These are phyloP conservation scores for Eulithis testata DNA, from an alignment of 2,888 invertebrate species.

Conservation along the genomic window DNA sequence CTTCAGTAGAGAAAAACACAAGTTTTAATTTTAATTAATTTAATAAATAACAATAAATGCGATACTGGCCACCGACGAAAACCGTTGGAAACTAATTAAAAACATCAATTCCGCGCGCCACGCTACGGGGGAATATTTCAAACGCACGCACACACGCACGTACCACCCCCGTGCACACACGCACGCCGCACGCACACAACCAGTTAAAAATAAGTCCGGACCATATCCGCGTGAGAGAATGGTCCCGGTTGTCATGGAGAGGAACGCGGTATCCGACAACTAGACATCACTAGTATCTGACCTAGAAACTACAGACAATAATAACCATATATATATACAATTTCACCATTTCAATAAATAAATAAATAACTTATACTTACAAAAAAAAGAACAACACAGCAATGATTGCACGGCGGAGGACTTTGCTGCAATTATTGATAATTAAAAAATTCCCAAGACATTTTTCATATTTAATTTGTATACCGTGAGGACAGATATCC, in stretches of 20 bases:
- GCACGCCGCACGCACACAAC: slow-evolving; percentile 67
- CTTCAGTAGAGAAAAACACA: slow-evolving; percentile 21
- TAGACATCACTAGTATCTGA: slow-evolving; percentile 25
- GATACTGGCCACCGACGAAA: slow-evolving; percentile 75
- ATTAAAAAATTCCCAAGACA: slow-evolving; percentile 30
- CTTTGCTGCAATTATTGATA: slow-evolving; percentile 25
- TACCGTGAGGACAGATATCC: slow-evolving; percentile 52
- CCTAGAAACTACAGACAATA: slow-evolving; percentile 18
- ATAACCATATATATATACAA: too few species aligned
- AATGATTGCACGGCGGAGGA: slow-evolving; percentile 22
- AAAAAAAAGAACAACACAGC: slow-evolving; percentile 9
- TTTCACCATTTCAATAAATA: too few species aligned
- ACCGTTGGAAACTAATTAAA: slow-evolving; percentile 83
- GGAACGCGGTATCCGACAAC: slow-evolving; percentile 55
- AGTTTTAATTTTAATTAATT: slow-evolving; percentile 51
- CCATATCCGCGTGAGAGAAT: slow-evolving; percentile 79
- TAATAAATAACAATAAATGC: slow-evolving; percentile 68
- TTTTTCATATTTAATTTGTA: slow-evolving; percentile 37
- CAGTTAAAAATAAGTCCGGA: slow-evolving; percentile 79
- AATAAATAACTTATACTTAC: not conserved
- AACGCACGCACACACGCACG: slow-evolving; percentile 72
- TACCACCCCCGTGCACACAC: slow-evolving; percentile 58
- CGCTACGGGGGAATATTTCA: slow-evolving; percentile 79
- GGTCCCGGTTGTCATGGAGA: slow-evolving; percentile 51
- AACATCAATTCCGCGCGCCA: slow-evolving; percentile 80